Evolutionary conservation across 2,888 invertebrate genomes (phyloP).

Genomic region (Drosophila neotestacea): DNA sequence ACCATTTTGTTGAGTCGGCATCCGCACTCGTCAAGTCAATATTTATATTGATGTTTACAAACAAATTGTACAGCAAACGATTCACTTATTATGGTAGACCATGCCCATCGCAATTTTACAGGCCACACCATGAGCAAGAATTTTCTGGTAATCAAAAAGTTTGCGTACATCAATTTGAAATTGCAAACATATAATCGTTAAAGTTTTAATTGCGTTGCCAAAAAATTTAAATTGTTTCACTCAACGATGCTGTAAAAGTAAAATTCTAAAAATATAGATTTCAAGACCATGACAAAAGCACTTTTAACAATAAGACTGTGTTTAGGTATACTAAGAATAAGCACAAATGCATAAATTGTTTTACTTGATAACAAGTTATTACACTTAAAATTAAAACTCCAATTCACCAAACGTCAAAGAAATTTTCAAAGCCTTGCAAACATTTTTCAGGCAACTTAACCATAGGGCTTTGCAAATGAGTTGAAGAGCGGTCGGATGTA

Average conservation of each 20-base stretch:
- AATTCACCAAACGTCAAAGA: too few relatives aligned
- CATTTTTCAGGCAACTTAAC: too few relatives aligned
- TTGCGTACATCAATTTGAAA: constrained; percentile 43
- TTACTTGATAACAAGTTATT: too few relatives aligned
- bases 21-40: constrained; percentile 42
- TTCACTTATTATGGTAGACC: constrained; percentile 13
- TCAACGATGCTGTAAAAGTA: neutral
- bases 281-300: neutral
- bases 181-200: constrained; percentile 57
- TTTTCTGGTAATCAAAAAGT: constrained; percentile 48
- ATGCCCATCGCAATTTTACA: neutral
- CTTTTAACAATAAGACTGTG: too few relatives aligned
- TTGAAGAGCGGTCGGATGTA: too few relatives aligned
- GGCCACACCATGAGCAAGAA: constrained; percentile 16
- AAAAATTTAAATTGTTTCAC: constrained; percentile 42
- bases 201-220: constrained; percentile 63
- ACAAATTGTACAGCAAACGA: constrained; percentile 10
- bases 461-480: too few relatives aligned
- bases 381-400: too few relatives aligned
- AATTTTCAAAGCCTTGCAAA: too few relatives aligned
- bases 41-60: constrained; percentile 49
- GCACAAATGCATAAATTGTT: too few relatives aligned
- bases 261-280: constrained; percentile 11
- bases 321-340: too few relatives aligned
- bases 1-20: constrained; percentile 21